phyloP scores from a whole-genome alignment of 2,888 invertebrate genomes.

The Stenichneumon culpator region DNA sequence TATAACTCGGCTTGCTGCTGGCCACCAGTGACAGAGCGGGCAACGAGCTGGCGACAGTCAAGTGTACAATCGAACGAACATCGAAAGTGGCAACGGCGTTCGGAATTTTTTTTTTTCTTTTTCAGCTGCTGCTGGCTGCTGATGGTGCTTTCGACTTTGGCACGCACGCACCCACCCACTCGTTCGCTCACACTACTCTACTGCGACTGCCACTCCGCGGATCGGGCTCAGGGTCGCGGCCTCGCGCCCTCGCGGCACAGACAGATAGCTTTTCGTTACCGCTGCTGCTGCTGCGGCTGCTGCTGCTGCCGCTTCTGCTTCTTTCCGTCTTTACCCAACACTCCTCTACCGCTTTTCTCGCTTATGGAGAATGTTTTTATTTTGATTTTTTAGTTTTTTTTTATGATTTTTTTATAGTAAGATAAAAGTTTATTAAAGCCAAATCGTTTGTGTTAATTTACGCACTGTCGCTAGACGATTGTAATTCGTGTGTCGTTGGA shows the following conservation, averaged over 20 bases:
- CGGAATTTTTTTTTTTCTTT: background rate
- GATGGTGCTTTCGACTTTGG: constrained; percentile 36
- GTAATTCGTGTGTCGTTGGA: constrained; percentile 26
- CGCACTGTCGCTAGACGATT: constrained; percentile 17
- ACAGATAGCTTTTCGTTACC: constrained; percentile 39
- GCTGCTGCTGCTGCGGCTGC: constrained; percentile 15
- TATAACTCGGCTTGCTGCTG: background rate
- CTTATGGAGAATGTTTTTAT: background rate
- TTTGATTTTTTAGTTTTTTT: background rate
- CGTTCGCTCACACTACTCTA: constrained; percentile 61
- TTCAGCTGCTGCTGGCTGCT: constrained; percentile 9
- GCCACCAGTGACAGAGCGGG: background rate
- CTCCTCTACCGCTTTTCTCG: background rate
- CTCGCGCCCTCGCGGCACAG: constrained; percentile 68
- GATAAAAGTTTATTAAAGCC: background rate
- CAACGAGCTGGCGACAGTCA: background rate
- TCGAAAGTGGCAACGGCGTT: constrained; percentile 14
- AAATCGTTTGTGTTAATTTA: background rate
- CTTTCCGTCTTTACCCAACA: background rate
- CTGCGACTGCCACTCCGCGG: constrained; percentile 48
- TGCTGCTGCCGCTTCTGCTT: background rate
- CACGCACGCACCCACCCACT: constrained; percentile 53
- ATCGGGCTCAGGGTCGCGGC: constrained; percentile 70
- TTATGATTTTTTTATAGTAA: background rate
- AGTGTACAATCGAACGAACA: constrained; percentile 6